Percentiles rank a stretch among this genome's conserved stretches.
These are phyloP conservation scores for Salvator merianae DNA, from an alignment of 2,113 vertebrate species.

Conservation along the genomic window DNA sequence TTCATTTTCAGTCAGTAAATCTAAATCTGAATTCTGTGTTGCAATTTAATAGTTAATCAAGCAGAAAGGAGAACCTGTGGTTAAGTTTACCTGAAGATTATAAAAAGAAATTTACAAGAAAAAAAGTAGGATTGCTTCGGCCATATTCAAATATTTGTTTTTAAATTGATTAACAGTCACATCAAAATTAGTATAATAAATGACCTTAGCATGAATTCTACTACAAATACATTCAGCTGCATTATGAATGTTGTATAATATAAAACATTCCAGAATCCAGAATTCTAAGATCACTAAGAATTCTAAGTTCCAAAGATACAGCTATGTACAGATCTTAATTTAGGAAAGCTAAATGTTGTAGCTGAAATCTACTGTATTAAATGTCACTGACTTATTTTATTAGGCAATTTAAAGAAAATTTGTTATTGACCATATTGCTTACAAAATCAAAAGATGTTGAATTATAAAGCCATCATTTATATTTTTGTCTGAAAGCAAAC, in stretches of 20 bases:
- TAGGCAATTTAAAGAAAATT: neutral
- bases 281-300: neutral
- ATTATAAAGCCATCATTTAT: neutral
- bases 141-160: no score
- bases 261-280: neutral
- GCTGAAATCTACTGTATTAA: neutral
- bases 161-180: no score
- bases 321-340: neutral
- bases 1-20: no score
- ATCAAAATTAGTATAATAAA: no score
- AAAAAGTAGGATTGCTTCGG: no score
- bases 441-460: neutral
- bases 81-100: no score
- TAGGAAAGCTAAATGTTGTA: constrained; percentile 19
- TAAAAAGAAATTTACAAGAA: no score
- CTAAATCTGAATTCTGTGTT: neutral
- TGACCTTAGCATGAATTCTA: neutral
- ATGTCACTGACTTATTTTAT: neutral
- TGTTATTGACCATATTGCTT: neutral
- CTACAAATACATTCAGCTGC: neutral
- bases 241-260: neutral
- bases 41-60: neutral
- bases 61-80: neutral
- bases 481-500: constrained; percentile 24
- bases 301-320: constrained; percentile 9